Base-by-base conservation (phyloP, 2,113 vertebrate species). In the Pelobates fuscus region DNA sequence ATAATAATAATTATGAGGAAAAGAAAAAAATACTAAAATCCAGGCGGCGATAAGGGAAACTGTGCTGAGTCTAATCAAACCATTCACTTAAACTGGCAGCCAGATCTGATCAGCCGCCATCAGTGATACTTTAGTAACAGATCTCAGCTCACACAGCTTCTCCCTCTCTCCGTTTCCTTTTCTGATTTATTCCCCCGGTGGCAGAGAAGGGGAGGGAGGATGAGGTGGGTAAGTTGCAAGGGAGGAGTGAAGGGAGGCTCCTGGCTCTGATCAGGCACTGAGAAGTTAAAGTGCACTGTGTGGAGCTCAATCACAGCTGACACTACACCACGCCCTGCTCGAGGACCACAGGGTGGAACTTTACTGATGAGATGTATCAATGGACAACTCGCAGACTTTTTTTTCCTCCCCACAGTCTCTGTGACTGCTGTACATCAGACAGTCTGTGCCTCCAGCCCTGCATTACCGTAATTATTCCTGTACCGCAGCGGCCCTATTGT, bases 51-150 rank as follows among this genome's bases (percentile, higher is more conserved):
- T 61, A 14, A 21, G 29, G 52, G 52, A 10, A 5, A 4, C 32
- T 44, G 46, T 52, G 67, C 27, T 61, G 37, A 24, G 17, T 4
- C n/a, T 24, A 26, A 54, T 24, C 21, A 54, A 18, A 58, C 4
- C 79, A 78, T 78, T 63, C 80, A 57, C 68, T 82, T 80, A 89
- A 83, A 87, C 88, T 86, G 75, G 84, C 89, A 84, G 89, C 84
- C 88, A 80, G 82, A 88, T 89, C 85, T 79, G 88, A 93, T 92
- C 88, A 86, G 83, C 88, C 89, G 88, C 91, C 93, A 94, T 94
- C 93, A 84, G 89, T 77, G 89, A 89, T 86, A 92, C 90, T 87
- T 90, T 83, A 82, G 79, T 80, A 89, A 88, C 89, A 85, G 91
- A 91, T 89, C 90, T 80, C 79, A 71, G 81, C 82, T 81, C 62